phyloP scores from a whole-genome alignment of 2,888 invertebrate species.

The Amblyjoppa proteus region DNA sequence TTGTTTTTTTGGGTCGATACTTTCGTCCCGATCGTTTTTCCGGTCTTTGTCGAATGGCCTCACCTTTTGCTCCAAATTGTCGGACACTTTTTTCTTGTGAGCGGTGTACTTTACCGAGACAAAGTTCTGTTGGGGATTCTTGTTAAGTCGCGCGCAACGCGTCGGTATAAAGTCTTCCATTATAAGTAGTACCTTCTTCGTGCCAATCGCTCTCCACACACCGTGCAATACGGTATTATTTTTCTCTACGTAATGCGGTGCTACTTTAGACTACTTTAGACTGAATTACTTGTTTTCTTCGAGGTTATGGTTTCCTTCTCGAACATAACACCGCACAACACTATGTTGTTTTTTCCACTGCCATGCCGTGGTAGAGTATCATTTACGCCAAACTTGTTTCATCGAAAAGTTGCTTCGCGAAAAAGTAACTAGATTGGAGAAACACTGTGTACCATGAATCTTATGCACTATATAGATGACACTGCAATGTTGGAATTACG shows the following conservation, averaged over 20 bases:
- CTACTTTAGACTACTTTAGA: not conserved
- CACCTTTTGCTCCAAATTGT: constrained; percentile 29
- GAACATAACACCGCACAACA: not conserved
- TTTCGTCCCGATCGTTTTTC: constrained; percentile 13
- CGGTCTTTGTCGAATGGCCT: constrained; percentile 20
- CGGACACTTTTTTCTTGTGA: constrained; percentile 70
- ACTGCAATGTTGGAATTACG: too few relatives aligned
- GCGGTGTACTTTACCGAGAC: constrained; percentile 72
- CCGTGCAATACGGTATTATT: not conserved
- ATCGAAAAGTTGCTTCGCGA: too few relatives aligned
- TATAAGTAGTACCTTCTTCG: not conserved
- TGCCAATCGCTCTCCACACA: not conserved
- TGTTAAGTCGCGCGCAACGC: constrained; percentile 73
- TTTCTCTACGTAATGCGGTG: not conserved
- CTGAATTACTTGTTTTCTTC: not conserved
- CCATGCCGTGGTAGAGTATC: too few relatives aligned
- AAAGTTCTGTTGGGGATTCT: constrained; percentile 67
- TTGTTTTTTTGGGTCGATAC: constrained; percentile 75
- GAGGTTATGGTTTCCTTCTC: not conserved
- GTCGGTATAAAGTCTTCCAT: constrained; percentile 79
- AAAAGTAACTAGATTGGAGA: too few relatives aligned
- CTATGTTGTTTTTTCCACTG: too few relatives aligned
- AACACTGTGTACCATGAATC: too few relatives aligned
- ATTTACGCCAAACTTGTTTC: too few relatives aligned
- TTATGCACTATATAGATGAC: too few relatives aligned